Base-by-base conservation (phyloP, 2,888 invertebrate genomes). In the Dermolepida albohirtum region DNA sequence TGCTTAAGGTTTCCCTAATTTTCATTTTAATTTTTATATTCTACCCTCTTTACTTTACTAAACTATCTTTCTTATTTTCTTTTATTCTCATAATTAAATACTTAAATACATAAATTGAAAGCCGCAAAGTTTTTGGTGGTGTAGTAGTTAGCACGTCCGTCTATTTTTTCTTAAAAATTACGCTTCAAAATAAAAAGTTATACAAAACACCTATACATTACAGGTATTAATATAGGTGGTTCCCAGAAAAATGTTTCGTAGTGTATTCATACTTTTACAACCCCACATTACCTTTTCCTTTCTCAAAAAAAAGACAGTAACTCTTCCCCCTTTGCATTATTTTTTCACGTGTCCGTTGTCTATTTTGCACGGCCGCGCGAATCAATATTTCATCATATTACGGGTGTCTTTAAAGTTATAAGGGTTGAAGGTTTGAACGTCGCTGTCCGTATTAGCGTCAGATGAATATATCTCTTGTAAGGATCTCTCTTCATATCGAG, bases 371-470 rank as follows among this genome's bases (percentile, higher is more conserved):
- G 44, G 22, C 44, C 14, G 22, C 29, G n/a, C 8, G 44, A 59
- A 59, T 59, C 44, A 59, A 44, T 59, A 47, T 59, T 59, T 59
- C 59, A 59, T 59, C 59, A 47, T 59, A 59, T 59, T 59, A 59
- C 59, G 59, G 44, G 43, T 34, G 59, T 59, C 59, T 59, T 59
- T 59, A 59, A 59, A 59, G 59, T 59, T 59, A 59, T 59, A 59
- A 59, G 59, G 59, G 59, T 59, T 59, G 59, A 59, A 44, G 59
- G 44, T 59, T 59, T 29, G 27, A 44, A 44, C 59, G 44, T 27
- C 44, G 59, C 59, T 44, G 59, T 14, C 29, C 34, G 59, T 44
- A 59, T 59, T 59, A 59, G 44, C 59, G 59, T 44, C 59, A 27
- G 59, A 59, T 59, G 59, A 44, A 59, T 59, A 59, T 59, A 59